Evolutionary conservation across 2,113 vertebrate species (phyloP), one percentile per base, ranked within the genome.

Genomic region (Nyctibius bracteatus): DNA sequence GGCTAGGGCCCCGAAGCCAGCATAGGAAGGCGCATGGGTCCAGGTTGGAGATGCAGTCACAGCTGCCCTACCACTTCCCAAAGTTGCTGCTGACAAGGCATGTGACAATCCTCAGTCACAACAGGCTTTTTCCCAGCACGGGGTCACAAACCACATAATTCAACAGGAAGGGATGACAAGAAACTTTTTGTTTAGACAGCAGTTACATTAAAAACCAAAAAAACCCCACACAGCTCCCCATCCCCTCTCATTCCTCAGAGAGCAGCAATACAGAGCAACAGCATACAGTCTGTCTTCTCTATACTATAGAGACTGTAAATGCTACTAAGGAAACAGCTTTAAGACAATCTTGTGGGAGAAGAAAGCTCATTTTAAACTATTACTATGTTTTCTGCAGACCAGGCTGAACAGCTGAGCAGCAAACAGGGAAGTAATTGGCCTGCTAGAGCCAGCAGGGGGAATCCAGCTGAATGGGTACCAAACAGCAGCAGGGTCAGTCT

Each of bases 1-100:
- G 1, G 24, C 12, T 4, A 44, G 35, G 18, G 33, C 59, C 18
- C 43, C 5, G 1, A 43, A 37, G 52, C 33, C 59, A 51, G 33
- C 72, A 46, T 37, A 51, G 25, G 27, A 75, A 65, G 0, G 0
- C 1, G 0, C 9, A 14, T 0, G 0, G 47, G 55, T 52, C 15
- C 4, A 1, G 4, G 28, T 0, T 39, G 9, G 24, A 62, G 21
- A 35, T 8, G 28, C 14, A 35, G 37, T 25, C 33, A 13, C 31
- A 57, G 59, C 27, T 61, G 17, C 24, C 7, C 24, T 51, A 35
- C 33, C 46, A 10, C 46, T 67, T 62, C 47, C 37, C 59, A 73
- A 3, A 51, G 71, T 51, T 21, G 28, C 21, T 68, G 31, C 33
- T 44, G 21, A 57, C 18, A 67, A 37, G 25, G 21, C 24, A 31